Base-by-base conservation (phyloP, 2,888 invertebrate species). In the Morpho deidamia region DNA sequence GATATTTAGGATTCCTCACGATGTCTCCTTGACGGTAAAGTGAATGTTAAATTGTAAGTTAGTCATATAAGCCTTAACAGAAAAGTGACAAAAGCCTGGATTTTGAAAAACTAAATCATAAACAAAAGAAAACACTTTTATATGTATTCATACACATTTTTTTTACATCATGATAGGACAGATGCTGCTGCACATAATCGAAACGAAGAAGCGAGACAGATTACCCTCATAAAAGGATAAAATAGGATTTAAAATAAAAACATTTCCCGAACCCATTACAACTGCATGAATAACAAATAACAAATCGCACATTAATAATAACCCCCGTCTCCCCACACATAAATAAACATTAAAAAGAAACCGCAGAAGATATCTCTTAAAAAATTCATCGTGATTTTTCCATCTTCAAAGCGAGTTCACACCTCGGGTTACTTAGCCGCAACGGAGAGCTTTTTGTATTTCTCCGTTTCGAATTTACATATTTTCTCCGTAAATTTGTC, bases 331-430 rank as follows among this genome's bases (percentile, higher is more conserved):
- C 75, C 67, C 67, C 64, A 65, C 69, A 67, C 75, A 81, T 83
- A 81, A 82, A 81, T 81, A 82, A 72, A 81, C 76, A 79, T 81
- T 79, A 78, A 76, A 80, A 79, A 78, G 62, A 64, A 72, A 74
- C 74, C 81, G 71, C 77, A 77, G 71, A 61, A 72, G 73, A 74
- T 71, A 66, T 65, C 70, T 71, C 66, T 68, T 83, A 77, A 82
- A 82, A 80, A 81, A 83, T 82, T 81, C 79, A 83, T 78, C 68
- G 65, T 57, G 56, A 61, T 59, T 58, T 60, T 53, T 72, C n/a
- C 65, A 51, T 51, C 60, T 58, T 57, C 53, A 54, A 59, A 67
- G 62, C 49, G 72, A 74, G 68, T 81, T 78, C 71, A 66, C 78
- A 81, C 78, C 78, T 78, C 57, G 50, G 66, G 62, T 67, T 71